Evolutionary conservation across 2,888 invertebrate genomes (phyloP).

Genomic region (Eristalis arbustorum): DNA sequence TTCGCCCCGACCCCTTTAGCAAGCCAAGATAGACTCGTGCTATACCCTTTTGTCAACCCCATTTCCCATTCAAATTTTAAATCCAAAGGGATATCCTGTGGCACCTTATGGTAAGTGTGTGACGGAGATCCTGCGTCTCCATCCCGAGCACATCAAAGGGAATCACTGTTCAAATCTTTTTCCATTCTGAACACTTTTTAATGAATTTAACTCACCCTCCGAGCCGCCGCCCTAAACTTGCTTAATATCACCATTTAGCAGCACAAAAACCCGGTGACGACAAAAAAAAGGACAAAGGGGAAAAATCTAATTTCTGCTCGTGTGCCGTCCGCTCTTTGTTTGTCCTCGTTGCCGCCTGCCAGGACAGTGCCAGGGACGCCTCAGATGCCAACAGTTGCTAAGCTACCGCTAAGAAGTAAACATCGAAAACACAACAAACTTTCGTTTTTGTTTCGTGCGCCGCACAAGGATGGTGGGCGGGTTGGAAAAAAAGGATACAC

Average conservation of each 20-base stretch:
- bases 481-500: background rate
- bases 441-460: background rate
- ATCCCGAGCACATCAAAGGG: background rate
- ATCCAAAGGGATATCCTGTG: background rate
- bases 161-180: background rate
- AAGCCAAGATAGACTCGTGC: background rate
- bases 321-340: background rate
- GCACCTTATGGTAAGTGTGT: background rate
- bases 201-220: background rate
- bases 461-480: background rate
- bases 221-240: background rate
- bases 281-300: background rate
- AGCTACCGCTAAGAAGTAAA: conserved; percentile 27
- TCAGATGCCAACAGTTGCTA: conserved; percentile 31
- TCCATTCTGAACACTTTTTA: background rate
- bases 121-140: background rate
- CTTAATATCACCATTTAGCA: conserved; percentile 7
- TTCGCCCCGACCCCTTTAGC: too few relatives aligned
- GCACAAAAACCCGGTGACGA: background rate
- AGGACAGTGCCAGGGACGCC: background rate
- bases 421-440: conserved; percentile 26
- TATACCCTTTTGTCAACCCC: background rate
- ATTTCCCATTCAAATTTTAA: background rate
- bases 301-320: background rate
- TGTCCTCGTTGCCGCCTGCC: background rate